These are phyloP conservation scores for Rhinoptilus africanus DNA, from an alignment of 2,113 vertebrate genomes.

Conservation along the genomic window DNA sequence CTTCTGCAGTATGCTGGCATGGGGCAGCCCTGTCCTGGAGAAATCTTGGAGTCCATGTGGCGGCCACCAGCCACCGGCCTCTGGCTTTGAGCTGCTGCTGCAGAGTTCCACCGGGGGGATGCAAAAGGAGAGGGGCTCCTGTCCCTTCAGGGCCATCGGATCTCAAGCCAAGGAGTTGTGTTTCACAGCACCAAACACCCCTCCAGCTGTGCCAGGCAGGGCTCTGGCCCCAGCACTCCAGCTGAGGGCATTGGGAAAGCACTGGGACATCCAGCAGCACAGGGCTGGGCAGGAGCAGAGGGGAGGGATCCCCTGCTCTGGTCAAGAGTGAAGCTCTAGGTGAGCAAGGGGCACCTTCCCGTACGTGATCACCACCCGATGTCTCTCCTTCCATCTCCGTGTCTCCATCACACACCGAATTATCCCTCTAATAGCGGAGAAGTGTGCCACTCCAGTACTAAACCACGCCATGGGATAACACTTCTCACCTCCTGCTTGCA, in stretches of 20 bases:
- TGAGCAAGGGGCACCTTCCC: background rate
- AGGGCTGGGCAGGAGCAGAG: background rate
- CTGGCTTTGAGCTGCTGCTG: background rate
- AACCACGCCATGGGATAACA: background rate
- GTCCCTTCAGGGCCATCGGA: background rate
- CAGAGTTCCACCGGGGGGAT: background rate
- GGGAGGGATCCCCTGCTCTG: background rate
- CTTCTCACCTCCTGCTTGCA: background rate
- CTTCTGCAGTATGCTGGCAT: too few relatives aligned
- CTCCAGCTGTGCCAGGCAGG: background rate
- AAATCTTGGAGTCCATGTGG: background rate
- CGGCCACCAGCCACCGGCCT: too few relatives aligned
- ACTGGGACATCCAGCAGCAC: background rate
- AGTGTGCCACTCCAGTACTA: background rate
- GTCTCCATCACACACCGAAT: background rate
- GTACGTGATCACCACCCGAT: fast-evolving
- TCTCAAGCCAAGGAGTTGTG: background rate
- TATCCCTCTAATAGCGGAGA: background rate
- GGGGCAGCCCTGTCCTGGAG: background rate
- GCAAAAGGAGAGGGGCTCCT: background rate
- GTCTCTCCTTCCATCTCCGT: background rate
- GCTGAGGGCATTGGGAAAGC: background rate
- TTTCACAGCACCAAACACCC: background rate
- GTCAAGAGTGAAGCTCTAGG: background rate
- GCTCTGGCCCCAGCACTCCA: background rate